phyloP scores from a whole-genome alignment of 1,140 invertebrate genomes.

The Megathymus violae region DNA sequence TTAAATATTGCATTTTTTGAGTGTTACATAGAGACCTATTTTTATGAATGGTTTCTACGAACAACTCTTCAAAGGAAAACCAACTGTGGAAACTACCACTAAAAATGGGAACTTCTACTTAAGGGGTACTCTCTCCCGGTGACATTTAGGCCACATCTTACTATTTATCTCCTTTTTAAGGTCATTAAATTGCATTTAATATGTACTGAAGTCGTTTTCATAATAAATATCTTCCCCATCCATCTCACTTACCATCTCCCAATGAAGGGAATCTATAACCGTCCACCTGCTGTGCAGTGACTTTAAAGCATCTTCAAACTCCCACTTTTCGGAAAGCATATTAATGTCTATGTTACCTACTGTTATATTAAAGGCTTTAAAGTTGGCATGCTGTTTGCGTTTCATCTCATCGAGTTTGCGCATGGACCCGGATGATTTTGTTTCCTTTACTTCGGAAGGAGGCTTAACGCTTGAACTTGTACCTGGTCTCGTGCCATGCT shows the following conservation, averaged over 20 bases:
- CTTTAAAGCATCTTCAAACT: neutral
- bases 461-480: too few species aligned
- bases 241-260: neutral
- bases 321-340: neutral
- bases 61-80: conserved; percentile 24
- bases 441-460: too few species aligned
- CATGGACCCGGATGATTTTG: too few species aligned
- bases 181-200: neutral
- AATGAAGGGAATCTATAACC: neutral
- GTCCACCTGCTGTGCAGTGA: neutral
- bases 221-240: neutral
- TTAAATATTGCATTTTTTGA: conserved; percentile 32
- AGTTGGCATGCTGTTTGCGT: neutral
- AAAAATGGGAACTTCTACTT: conserved; percentile 3
- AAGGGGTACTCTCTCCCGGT: conserved; percentile 3
- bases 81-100: conserved; percentile 7
- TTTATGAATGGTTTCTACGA: conserved; percentile 24
- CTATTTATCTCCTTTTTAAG: conserved; percentile 2
- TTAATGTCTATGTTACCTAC: neutral
- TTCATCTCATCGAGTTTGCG: too few species aligned
- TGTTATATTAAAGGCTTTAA: neutral
- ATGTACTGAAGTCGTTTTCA: too few species aligned
- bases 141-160: conserved; percentile 10
- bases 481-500: too few species aligned
- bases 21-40: conserved; percentile 8